Evolutionary conservation across 92 coral and sea anemone species (phyloP).

Genomic region (Phenganax marumi): DNA sequence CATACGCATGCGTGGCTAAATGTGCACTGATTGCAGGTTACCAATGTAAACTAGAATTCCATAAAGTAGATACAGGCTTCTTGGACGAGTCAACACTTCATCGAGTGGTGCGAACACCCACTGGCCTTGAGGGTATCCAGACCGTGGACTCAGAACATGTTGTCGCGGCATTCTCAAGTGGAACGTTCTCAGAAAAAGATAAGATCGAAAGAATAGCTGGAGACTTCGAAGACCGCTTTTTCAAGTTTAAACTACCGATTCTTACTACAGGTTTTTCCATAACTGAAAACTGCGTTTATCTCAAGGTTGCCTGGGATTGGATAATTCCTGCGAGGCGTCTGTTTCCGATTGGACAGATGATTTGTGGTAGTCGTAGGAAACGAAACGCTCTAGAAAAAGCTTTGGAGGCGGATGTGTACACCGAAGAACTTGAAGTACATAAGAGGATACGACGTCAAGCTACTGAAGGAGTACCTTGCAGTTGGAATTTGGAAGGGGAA

Average conservation of each 20-base stretch:
- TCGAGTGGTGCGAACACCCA: slow-evolving; percentile 87
- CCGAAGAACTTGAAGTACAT: slow-evolving; percentile 75
- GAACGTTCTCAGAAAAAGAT: slow-evolving; percentile 79
- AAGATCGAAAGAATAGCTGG: slow-evolving; percentile 78
- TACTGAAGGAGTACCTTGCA: slow-evolving; percentile 35
- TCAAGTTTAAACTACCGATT: slow-evolving; percentile 75
- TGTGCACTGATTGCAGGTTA: slow-evolving; percentile 79
- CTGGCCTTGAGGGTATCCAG: slow-evolving; percentile 86
- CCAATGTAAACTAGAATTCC: slow-evolving; percentile 94
- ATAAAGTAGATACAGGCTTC: slow-evolving; percentile 57
- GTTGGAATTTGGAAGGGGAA: slow-evolving; percentile 45
- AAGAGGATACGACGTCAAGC: slow-evolving; percentile 58
- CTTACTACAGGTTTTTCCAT: slow-evolving; percentile 78
- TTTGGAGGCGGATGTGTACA: slow-evolving; percentile 79
- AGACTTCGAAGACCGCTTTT: slow-evolving; percentile 93
- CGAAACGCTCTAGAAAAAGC: slow-evolving; percentile 70
- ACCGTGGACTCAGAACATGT: slow-evolving; percentile 59
- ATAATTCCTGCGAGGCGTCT: slow-evolving; percentile 65
- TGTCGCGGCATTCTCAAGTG: slow-evolving; percentile 83
- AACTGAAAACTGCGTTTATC: slow-evolving; percentile 72
- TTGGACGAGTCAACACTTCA: slow-evolving; percentile 72
- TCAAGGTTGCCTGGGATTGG: slow-evolving; percentile 65
- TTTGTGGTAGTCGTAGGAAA: slow-evolving; percentile 73
- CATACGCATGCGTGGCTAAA: slow-evolving; percentile 79
- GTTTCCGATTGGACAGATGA: slow-evolving; percentile 72